Conservation (phyloP, 2,888 invertebrate genomes). For the Lasioglossum oenotherae region DNA sequence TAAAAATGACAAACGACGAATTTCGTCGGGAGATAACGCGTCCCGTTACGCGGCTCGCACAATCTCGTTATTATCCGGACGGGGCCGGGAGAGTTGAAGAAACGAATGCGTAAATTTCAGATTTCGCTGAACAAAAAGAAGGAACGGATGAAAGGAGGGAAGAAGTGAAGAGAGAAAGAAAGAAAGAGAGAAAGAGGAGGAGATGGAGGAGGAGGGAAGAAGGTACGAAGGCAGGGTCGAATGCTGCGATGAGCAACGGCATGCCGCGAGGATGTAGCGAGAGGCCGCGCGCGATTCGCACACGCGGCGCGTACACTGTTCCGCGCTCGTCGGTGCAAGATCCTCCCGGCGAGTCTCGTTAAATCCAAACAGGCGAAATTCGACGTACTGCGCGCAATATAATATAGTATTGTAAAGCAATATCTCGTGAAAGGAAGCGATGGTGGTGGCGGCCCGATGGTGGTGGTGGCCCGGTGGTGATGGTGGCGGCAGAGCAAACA, state of each 20-base stretch:
- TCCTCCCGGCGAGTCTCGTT: slow-evolving; percentile 69
- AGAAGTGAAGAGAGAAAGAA: not conserved
- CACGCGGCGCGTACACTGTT: slow-evolving; percentile 22
- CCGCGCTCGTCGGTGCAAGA: slow-evolving; percentile 25
- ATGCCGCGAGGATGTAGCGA: slow-evolving; percentile 14
- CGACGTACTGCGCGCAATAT: slow-evolving; percentile 75
- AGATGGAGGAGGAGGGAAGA: not conserved
- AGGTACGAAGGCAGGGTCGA: slow-evolving; percentile 2
- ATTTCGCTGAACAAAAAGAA: not conserved
- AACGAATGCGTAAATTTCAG: slow-evolving; percentile 17
- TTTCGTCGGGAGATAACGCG: slow-evolving; percentile 14
- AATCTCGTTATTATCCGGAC: slow-evolving; percentile 26
- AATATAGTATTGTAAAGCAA: slow-evolving; percentile 76
- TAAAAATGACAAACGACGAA: slow-evolving; percentile 23
- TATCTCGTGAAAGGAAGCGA: slow-evolving; percentile 71
- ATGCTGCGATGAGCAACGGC: slow-evolving; percentile 30
- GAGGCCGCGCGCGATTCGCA: slow-evolving; percentile 29
- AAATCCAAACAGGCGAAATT: slow-evolving; percentile 73
- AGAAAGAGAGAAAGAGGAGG: not conserved
- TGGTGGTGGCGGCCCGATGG: slow-evolving; percentile 58
- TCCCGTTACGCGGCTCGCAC: slow-evolving; percentile 11
- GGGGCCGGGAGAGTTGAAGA: slow-evolving; percentile 4
- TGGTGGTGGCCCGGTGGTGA: slow-evolving; percentile 58
- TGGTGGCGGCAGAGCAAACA: slow-evolving; percentile 70
- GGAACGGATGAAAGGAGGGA: not conserved